Percentiles rank a stretch among this genome's conserved stretches.
These are phyloP conservation scores for Cygnus atratus DNA, from an alignment of 2,113 vertebrate species.

Conservation along the genomic window DNA sequence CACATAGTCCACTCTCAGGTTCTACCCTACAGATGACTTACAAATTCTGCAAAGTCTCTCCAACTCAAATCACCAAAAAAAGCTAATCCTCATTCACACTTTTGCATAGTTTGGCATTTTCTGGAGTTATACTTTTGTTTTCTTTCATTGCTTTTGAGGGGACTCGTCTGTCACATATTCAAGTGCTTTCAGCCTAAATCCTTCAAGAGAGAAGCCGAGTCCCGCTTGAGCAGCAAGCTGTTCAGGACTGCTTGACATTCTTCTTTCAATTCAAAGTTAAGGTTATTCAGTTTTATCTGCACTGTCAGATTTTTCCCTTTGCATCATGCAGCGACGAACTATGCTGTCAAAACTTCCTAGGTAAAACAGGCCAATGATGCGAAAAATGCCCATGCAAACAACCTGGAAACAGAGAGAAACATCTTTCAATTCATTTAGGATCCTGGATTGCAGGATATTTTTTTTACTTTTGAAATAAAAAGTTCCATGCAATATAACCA, in stretches of 20 bases:
- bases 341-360: conserved; percentile 97
- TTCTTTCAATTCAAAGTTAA: conserved; percentile 21
- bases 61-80: background rate
- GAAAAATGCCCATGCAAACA: conserved; percentile 95
- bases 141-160: conserved; percentile 41
- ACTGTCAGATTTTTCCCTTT: conserved; percentile 85
- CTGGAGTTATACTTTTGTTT: conserved; percentile 29
- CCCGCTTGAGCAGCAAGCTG: conserved; percentile 70
- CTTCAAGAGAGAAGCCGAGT: conserved; percentile 49
- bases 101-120: conserved; percentile 70
- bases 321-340: conserved; percentile 95
- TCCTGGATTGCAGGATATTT: background rate
- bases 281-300: conserved; percentile 87
- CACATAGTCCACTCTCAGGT: background rate
- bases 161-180: conserved; percentile 41
- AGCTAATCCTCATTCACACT: background rate
- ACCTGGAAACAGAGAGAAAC: conserved; percentile 78
- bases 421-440: conserved; percentile 20
- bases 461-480: background rate
- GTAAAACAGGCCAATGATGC: conserved; percentile 92
- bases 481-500: background rate
- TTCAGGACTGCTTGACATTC: conserved; percentile 48
- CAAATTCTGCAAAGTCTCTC: background rate
- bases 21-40: background rate
- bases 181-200: conserved; percentile 40